These are phyloP conservation scores for Phorcus lineatus DNA, from an alignment of 2,888 invertebrate genomes.

Conservation along the genomic window DNA sequence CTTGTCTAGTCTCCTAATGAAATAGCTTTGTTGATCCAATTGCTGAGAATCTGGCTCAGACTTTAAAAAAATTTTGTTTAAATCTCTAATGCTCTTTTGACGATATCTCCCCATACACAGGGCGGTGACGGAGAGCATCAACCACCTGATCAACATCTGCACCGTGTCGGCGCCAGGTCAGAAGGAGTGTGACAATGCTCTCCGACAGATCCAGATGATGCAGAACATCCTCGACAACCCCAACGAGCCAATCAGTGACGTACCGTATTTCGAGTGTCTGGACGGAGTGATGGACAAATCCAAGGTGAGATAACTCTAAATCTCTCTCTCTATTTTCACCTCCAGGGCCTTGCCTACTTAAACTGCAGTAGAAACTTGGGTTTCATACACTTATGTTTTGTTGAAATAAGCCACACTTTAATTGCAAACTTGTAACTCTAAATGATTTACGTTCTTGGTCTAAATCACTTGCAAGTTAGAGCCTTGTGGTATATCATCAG, in stretches of 20 bases:
- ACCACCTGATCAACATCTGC: constrained; percentile 87
- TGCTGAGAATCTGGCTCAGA: too few relatives aligned
- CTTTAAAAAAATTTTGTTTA: too few relatives aligned
- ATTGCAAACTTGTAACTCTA: too few relatives aligned
- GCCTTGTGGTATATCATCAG: too few relatives aligned
- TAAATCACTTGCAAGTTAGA: too few relatives aligned
- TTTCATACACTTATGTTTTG: too few relatives aligned
- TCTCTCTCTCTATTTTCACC: neutral
- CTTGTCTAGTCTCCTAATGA: neutral
- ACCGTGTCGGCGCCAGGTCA: constrained; percentile 95
- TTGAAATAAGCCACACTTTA: too few relatives aligned
- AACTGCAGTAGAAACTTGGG: too few relatives aligned
- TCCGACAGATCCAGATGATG: constrained; percentile 80
- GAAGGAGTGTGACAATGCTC: constrained; percentile 96
- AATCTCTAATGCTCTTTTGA: neutral
- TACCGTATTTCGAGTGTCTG: constrained; percentile 94
- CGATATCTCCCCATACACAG: constrained; percentile 74
- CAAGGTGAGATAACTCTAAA: constrained; percentile 57
- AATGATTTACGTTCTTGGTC: too few relatives aligned
- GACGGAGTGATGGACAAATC: constrained; percentile 81
- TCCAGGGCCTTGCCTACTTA: too few relatives aligned
- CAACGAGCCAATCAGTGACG: constrained; percentile 89
- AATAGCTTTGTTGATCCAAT: too few relatives aligned
- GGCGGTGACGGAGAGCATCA: constrained; percentile 93
- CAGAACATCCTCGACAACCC: constrained; percentile 89